phyloP scores from a whole-genome alignment of 2,113 vertebrate species.

The Meles meles region DNA sequence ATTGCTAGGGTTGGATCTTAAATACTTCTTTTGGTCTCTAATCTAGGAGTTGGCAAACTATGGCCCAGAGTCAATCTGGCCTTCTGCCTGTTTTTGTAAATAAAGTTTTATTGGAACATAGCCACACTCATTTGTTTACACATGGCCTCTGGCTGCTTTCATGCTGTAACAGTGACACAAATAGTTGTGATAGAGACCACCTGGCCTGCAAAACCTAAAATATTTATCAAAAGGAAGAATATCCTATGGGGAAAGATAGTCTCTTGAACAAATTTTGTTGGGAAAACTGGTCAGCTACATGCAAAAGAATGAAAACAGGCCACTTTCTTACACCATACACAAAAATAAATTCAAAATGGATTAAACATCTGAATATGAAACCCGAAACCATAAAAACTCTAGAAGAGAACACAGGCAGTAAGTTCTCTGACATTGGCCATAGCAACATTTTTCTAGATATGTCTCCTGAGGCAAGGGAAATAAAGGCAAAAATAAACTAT shows the following conservation, averaged over 20 bases:
- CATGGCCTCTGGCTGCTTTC: not conserved
- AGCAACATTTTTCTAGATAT: not conserved
- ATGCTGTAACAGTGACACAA: not conserved
- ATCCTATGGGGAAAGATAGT: not conserved
- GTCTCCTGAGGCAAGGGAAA: not conserved
- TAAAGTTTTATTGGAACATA: conserved; percentile 4
- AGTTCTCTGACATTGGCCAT: not conserved
- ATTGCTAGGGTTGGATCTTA: not conserved
- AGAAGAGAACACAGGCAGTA: not conserved
- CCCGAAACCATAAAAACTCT: not conserved
- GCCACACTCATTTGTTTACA: not conserved
- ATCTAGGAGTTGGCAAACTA: not conserved
- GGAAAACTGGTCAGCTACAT: not conserved
- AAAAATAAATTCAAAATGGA: not conserved
- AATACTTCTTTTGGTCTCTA: not conserved
- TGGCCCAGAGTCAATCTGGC: not conserved
- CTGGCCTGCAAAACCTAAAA: not conserved
- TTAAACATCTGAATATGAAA: not conserved
- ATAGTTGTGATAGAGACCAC: not conserved
- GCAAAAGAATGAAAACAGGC: not conserved
- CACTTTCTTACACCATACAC: not conserved
- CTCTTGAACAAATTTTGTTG: not conserved
- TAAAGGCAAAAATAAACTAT: not conserved
- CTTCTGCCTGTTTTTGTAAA: not conserved
- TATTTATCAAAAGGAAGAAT: not conserved